Conservation (phyloP, 1,140 invertebrate genomes). For the Chionoecetes opilio region DNA sequence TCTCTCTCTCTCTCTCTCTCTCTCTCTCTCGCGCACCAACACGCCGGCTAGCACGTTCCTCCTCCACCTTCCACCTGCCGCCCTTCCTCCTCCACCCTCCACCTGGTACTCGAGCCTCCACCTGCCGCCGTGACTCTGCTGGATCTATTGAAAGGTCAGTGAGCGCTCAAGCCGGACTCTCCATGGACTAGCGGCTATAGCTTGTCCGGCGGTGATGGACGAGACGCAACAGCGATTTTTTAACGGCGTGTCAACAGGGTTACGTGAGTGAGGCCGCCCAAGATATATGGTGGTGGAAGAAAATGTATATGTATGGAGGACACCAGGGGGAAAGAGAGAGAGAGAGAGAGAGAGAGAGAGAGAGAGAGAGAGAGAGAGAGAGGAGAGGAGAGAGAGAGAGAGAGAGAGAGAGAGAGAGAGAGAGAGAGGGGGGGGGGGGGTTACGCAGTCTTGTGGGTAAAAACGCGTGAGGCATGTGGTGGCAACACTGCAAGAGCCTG, state of each 20-base stretch:
- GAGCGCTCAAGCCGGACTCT: not conserved
- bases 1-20: no score
- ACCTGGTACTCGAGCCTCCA: not conserved
- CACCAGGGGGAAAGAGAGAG: not conserved
- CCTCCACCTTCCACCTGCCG: not conserved
- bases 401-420: no score
- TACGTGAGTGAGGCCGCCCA: not conserved
- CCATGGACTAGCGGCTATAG: not conserved
- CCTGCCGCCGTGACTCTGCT: slow-evolving; percentile 37
- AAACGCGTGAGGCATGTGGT: not conserved
- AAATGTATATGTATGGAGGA: not conserved
- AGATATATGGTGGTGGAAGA: not conserved
- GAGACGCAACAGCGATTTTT: not conserved
- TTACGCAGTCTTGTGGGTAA: not conserved
- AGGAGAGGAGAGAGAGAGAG: no score
- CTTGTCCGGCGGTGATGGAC: slow-evolving; percentile 37
- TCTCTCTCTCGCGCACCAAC: not conserved
- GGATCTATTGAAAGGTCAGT: not conserved
- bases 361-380: no score
- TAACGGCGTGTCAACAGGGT: not conserved
- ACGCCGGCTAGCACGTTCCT: not conserved
- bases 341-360: no score
- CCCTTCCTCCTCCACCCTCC: not conserved
- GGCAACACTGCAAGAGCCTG: slow-evolving; percentile 54
- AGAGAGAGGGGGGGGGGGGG: not conserved